Evolutionary conservation across 1,140 invertebrate genomes (phyloP).

Genomic region (Polypedilum pembai): DNA sequence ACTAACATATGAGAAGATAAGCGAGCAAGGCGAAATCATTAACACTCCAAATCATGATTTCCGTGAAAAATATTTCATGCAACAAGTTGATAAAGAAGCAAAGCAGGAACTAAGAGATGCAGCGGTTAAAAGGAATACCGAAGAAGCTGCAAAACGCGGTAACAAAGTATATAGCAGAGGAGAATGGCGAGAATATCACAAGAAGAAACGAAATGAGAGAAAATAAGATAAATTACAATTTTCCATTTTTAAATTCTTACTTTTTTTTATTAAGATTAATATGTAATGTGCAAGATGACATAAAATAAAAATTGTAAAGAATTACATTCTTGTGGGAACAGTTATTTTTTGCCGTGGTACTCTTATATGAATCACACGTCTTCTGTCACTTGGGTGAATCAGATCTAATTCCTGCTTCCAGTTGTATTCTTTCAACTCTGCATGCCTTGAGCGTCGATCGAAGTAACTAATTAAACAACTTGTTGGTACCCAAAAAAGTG

Average conservation of each 20-base stretch:
- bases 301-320: background rate
- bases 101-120: conserved; percentile 36
- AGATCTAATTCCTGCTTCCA: conserved; percentile 54
- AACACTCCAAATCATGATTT: conserved; percentile 31
- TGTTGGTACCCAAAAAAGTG: conserved; percentile 86
- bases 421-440: conserved; percentile 50
- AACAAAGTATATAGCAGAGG: conserved; percentile 49
- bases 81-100: conserved; percentile 35
- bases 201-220: conserved; percentile 32
- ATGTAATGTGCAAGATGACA: background rate
- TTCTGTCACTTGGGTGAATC: conserved; percentile 53
- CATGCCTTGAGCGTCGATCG: conserved; percentile 56
- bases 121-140: conserved; percentile 34
- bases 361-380: conserved; percentile 52
- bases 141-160: conserved; percentile 39
- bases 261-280: background rate
- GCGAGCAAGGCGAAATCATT: conserved; percentile 44
- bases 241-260: background rate
- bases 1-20: conserved; percentile 78
- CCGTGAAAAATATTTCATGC: conserved; percentile 35
- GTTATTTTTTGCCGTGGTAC: conserved; percentile 44
- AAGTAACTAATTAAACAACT: conserved; percentile 76
- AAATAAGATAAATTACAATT: background rate
- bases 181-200: conserved; percentile 36
- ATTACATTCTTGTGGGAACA: conserved; percentile 1